Conservation (phyloP, 2,113 vertebrate genomes). For the Gnathonemus longibarbis region DNA sequence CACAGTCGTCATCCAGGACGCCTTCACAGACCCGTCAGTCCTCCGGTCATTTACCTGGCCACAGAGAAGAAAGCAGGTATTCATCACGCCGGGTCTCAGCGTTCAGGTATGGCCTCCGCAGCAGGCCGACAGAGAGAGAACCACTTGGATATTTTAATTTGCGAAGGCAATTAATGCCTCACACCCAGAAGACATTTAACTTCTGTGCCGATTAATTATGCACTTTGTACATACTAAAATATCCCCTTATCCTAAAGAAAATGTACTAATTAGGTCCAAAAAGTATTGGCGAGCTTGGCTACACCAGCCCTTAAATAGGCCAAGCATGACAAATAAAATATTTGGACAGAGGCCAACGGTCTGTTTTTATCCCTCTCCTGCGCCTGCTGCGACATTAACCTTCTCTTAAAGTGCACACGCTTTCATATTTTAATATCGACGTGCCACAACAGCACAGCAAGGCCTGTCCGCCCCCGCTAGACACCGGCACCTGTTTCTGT, state of each 20-base stretch:
- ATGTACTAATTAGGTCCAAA: conserved; percentile 45
- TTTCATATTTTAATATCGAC: conserved; percentile 53
- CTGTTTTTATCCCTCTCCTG: conserved; percentile 37
- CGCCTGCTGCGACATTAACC: conserved; percentile 35
- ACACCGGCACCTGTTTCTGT: conserved; percentile 35
- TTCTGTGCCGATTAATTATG: conserved; percentile 64
- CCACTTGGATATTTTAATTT: conserved; percentile 57
- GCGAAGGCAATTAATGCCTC: conserved; percentile 52
- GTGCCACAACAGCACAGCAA: conserved; percentile 41
- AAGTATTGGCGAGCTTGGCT: conserved; percentile 41
- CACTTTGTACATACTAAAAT: conserved; percentile 64
- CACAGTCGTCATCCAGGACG: not conserved
- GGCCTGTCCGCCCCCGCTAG: conserved; percentile 46
- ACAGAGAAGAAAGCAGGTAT: not conserved
- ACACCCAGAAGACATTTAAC: conserved; percentile 58
- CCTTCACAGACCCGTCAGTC: not conserved
- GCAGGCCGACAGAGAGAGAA: conserved; percentile 39
- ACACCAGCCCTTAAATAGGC: conserved; percentile 49
- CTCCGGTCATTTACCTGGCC: not conserved
- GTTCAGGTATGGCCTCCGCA: conserved; percentile 28
- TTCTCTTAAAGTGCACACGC: conserved; percentile 45
- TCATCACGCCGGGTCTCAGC: not conserved
- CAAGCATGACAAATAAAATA: conserved; percentile 48
- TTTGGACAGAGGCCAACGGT: conserved; percentile 49
- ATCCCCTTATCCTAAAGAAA: conserved; percentile 52